These are phyloP conservation scores for Lasioglossum pauxillum DNA, from an alignment of 2,888 invertebrate genomes.

Conservation along the genomic window DNA sequence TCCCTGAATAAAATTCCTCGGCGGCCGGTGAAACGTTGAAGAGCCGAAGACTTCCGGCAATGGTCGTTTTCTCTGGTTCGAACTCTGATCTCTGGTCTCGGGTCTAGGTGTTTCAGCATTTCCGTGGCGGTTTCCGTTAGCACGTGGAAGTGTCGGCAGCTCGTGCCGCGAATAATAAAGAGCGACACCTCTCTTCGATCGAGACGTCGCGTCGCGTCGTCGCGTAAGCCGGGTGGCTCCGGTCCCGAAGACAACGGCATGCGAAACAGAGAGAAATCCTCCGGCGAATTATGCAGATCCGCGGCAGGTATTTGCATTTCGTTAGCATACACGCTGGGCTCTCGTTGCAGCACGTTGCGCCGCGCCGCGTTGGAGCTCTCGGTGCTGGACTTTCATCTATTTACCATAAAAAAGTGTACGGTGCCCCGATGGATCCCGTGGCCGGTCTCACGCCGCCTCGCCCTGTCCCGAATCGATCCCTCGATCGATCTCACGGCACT, in stretches of 20 bases:
- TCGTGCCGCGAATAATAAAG: slow-evolving; percentile 44
- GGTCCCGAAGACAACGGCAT: slow-evolving; percentile 55
- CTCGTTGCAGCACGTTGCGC: slow-evolving; percentile 46
- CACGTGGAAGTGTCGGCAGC: slow-evolving; percentile 23
- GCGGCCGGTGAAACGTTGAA: background rate
- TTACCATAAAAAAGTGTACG: slow-evolving; percentile 73
- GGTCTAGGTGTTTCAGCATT: background rate
- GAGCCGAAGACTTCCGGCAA: background rate
- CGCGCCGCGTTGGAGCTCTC: slow-evolving; percentile 5
- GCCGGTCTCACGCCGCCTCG: slow-evolving; percentile 51
- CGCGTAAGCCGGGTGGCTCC: slow-evolving; percentile 61
- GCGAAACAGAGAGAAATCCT: slow-evolving; percentile 74
- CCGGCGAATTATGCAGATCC: slow-evolving; percentile 78
- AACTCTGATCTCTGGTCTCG: background rate
- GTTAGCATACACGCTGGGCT: slow-evolving; percentile 71
- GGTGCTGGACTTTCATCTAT: slow-evolving; percentile 76
- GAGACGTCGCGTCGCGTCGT: slow-evolving; percentile 37
- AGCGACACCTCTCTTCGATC: slow-evolving; percentile 34
- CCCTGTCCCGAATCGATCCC: slow-evolving; percentile 59
- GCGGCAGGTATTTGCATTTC: slow-evolving; percentile 73
- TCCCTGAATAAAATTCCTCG: background rate
- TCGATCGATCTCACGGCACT: slow-evolving; percentile 63
- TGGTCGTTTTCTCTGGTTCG: background rate
- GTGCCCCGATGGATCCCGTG: slow-evolving; percentile 62
- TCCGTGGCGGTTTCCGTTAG: slow-evolving; percentile 23